Conservation (phyloP, 2,888 invertebrate species). For the Drosophila birchii region DNA sequence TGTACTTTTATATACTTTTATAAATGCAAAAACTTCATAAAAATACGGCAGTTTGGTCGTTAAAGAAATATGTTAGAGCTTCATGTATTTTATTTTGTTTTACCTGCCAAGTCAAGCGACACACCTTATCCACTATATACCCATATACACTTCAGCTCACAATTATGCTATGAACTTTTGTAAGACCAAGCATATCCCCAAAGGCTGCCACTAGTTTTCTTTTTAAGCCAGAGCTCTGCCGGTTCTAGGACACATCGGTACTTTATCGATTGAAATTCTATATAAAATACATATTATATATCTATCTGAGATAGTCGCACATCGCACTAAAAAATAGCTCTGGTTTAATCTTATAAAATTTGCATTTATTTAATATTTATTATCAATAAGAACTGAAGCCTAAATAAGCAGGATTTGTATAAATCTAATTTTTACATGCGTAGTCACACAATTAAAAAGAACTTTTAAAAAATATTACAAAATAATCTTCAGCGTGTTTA, state of each 20-base stretch:
- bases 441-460: slow-evolving; percentile 36
- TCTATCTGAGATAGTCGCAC: too few species aligned
- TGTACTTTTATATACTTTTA: slow-evolving; percentile 14
- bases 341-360: slow-evolving; percentile 52
- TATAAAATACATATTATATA: too few species aligned
- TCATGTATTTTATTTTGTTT: neutral
- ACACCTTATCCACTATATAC: neutral
- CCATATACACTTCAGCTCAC: neutral
- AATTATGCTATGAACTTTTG: neutral
- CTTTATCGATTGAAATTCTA: too few species aligned
- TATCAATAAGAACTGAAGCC: slow-evolving; percentile 43
- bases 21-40: neutral
- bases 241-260: neutral
- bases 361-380: slow-evolving; percentile 45
- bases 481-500: slow-evolving; percentile 36
- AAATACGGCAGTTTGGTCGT: neutral
- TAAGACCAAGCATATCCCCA: slow-evolving; percentile 13
- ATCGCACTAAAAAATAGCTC: neutral
- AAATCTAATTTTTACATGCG: slow-evolving; percentile 66
- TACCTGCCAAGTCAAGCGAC: neutral
- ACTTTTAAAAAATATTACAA: slow-evolving; percentile 35
- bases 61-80: neutral
- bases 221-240: neutral
- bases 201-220: neutral
- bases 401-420: slow-evolving; percentile 9